Evolutionary conservation across 2,888 invertebrate species (phyloP), one percentile per base, ranked within the genome.

Genomic region (Drosophila eohydei): DNA sequence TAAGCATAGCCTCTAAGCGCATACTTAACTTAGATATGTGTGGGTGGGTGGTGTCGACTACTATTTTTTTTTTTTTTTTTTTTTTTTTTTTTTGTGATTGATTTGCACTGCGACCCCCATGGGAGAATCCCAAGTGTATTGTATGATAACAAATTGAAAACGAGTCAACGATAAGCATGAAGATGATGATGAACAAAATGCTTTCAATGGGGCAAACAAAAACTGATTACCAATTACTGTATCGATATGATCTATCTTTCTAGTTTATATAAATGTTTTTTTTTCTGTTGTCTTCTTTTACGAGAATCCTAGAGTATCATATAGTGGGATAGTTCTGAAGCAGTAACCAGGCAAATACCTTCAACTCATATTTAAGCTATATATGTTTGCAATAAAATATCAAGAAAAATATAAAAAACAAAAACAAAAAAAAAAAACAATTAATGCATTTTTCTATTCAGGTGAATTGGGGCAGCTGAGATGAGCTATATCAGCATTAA

Each of bases 381-480:
- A 86, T 81, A 86, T 84, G 87, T 89, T 89, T 84, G 81, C 89
- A 84, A 84, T 89, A 89, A 84, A 84, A 84, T 84, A 84, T 81
- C 80, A 78, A 63, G 70, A 88, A 76, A 83, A 88, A 69, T 73
- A 72, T 65, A 54, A 62, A 52, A 41, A 51, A 12, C 16, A 51
- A 51, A 34, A 32, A 30, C 8, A 46, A 40, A 21, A 44, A 32
- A 21, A 21, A 9, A 44, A 41, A 55, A 28, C 14, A 11, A 11
- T 32, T 21, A 12, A 50, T 32, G 50, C 1, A 74, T 57, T 65
- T n/a, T 40, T 64, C 3, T 30, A 28, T 36, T 57, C 50, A 21
- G 5, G 4, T 7, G 4, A 5, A 8, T 51, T 44, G 41, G 54
- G 46, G 4, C 16, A 21, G 2, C 5, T 32, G 0, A 6, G 11